Evolutionary conservation across 2,888 invertebrate genomes (phyloP).

Genomic region (Portevinia maculata): DNA sequence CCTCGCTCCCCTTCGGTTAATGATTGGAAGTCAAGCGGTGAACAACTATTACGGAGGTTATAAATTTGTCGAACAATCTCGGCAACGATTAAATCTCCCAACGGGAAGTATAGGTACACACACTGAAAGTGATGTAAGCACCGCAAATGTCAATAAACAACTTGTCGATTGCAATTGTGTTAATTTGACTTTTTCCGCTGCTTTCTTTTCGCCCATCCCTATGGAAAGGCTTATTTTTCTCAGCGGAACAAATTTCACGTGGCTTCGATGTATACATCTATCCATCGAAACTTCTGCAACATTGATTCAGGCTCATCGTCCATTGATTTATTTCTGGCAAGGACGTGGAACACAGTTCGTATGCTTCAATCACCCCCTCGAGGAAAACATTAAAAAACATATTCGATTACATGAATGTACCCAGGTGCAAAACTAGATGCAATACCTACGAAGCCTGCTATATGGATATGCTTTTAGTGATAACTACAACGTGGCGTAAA

Average conservation of each 20-base stretch:
- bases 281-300: conserved; percentile 5
- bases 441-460: neutral
- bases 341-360: neutral
- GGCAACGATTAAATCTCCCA: conserved; percentile 1
- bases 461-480: no score
- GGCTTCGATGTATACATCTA: conserved; percentile 51
- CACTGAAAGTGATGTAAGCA: neutral
- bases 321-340: conserved; percentile 44
- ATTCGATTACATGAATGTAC: neutral
- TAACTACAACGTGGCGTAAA: no score
- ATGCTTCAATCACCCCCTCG: conserved; percentile 2
- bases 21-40: conserved; percentile 40
- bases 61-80: conserved; percentile 42
- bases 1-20: conserved; percentile 3
- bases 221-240: neutral
- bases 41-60: conserved; percentile 26
- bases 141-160: conserved; percentile 38
- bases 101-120: neutral
- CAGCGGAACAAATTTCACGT: conserved; percentile 38
- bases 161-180: conserved; percentile 9
- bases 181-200: neutral
- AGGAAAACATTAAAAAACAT: conserved; percentile 9
- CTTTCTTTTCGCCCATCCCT: no score
- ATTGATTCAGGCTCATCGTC: conserved; percentile 1
- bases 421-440: conserved; percentile 5